Base-by-base conservation (phyloP, 1,140 invertebrate genomes). In the Chironomus striatipennis region DNA sequence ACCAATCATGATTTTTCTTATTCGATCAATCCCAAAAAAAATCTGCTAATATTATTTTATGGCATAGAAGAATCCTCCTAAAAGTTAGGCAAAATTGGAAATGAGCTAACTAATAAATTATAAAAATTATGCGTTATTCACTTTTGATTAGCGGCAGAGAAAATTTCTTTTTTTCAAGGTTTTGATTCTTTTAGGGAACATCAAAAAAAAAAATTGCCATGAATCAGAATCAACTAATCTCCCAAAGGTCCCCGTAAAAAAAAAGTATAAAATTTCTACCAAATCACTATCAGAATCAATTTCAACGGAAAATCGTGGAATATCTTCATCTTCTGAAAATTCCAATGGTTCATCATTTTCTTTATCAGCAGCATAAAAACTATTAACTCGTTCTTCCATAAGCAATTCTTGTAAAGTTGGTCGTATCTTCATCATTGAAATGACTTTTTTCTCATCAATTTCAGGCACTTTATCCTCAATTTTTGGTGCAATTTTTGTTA, bases 271-370 rank as follows among this genome's bases (percentile, higher is more conserved):
- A 67, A 67, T 15, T 17, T 76, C 79, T 82, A 82, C 81, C 81
- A 79, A 80, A 81, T 82, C 81, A 79, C 81, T 81, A 81, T 82
- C 80, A 75, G 80, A 82, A 76, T 82, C 81, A 79, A 81, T 80
- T 81, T 82, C 81, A 77, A 77, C 79, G 78, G 77, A 86, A 81
- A 79, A 86, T 80, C 82, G 85, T 81, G 77, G 85, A 83, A 81
- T 82, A 64, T 83, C 81, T 77, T 87, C 85, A 78, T 87, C 85
- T 78, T 91, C 90, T 24, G 90, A 91, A 82, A 92, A 92, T 73
- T 90, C 88, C 65, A 90, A 82, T 73, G 86, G 84, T 75, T 91
- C 89, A 74, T 88, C 87, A 73, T 81, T 80, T 76, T 89, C 88
- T 79, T 88, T 89, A 75, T 90, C 87, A 77, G 85, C 86, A 47